phyloP scores from a whole-genome alignment of 2,797 vertebrate species.

The Enteromius thamalakanensis region DNA sequence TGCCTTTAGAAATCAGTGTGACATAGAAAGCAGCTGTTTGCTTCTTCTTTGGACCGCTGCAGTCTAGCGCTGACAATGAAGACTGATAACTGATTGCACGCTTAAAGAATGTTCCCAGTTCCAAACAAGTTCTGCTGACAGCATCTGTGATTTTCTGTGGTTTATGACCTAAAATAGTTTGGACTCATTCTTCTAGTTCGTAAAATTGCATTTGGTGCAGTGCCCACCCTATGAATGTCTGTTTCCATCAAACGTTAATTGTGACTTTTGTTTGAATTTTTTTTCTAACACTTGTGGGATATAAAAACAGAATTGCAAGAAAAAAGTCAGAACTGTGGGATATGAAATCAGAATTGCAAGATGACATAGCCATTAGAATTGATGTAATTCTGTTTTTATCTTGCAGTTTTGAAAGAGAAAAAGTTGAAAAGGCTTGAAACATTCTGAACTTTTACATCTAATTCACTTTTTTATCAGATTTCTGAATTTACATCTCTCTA shows the following conservation, averaged over 20 bases:
- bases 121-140: background rate
- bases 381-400: background rate
- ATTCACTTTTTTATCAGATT: background rate
- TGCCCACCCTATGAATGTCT: background rate
- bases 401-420: background rate
- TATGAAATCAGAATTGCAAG: background rate
- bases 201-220: background rate
- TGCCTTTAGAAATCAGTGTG: conserved; percentile 20
- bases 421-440: background rate
- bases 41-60: background rate
- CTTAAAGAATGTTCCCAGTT: background rate
- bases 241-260: background rate
- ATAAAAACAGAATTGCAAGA: background rate
- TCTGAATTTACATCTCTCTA: background rate
- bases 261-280: background rate
- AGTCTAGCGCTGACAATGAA: background rate
- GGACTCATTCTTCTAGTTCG: background rate
- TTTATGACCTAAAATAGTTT: background rate
- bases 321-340: background rate
- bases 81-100: conserved; percentile 17
- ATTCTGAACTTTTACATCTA: background rate
- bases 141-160: conserved; percentile 6
- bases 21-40: conserved; percentile 30
- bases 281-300: background rate
- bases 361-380: no score